phyloP scores from a whole-genome alignment of 2,797 vertebrate genomes.

The Distichodus sexfasciatus region DNA sequence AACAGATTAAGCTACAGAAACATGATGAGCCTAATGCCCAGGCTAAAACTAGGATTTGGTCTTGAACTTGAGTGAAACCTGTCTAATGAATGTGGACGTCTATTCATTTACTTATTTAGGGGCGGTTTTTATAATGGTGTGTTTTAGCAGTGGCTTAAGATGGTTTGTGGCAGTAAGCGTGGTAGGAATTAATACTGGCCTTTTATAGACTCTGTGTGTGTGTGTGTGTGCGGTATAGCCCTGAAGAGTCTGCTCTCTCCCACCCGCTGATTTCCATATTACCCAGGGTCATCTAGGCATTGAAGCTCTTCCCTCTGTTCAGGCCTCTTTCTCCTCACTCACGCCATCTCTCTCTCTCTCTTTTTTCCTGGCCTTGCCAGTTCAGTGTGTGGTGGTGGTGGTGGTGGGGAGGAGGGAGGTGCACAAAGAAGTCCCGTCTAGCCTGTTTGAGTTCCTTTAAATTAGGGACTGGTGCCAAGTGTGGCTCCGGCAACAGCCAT shows the following conservation, averaged over 20 bases:
- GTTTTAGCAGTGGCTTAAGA: too few relatives aligned
- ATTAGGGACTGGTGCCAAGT: conserved; percentile 61
- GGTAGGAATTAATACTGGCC: too few relatives aligned
- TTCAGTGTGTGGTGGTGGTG: conserved; percentile 48
- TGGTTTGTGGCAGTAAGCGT: too few relatives aligned
- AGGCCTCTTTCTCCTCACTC: conserved; percentile 14
- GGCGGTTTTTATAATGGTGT: too few relatives aligned
- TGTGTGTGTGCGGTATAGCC: not conserved
- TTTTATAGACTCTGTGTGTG: conserved; percentile 8
- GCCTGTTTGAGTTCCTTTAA: conserved; percentile 69
- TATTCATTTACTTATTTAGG: too few relatives aligned
- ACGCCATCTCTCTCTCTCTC: conserved; percentile 1
- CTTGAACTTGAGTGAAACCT: too few relatives aligned
- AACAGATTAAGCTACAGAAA: too few relatives aligned
- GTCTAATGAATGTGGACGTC: too few relatives aligned
- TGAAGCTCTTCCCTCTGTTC: conserved; percentile 56
- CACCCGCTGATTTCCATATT: conserved; percentile 62
- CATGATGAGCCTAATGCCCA: too few relatives aligned
- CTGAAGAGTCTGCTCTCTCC: not conserved
- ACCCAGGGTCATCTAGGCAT: conserved; percentile 64
- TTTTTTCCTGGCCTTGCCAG: conserved; percentile 54
- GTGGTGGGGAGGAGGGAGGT: conserved; percentile 44
- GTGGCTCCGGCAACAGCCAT: conserved; percentile 49
- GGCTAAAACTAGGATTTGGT: too few relatives aligned
- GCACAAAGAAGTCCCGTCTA: conserved; percentile 60